A percentile compares a stretch with the other conserved stretches of the same genome.
Evolutionary conservation across 2,113 vertebrate species (phyloP).

Genomic region (Chlorodrepanis virens): DNA sequence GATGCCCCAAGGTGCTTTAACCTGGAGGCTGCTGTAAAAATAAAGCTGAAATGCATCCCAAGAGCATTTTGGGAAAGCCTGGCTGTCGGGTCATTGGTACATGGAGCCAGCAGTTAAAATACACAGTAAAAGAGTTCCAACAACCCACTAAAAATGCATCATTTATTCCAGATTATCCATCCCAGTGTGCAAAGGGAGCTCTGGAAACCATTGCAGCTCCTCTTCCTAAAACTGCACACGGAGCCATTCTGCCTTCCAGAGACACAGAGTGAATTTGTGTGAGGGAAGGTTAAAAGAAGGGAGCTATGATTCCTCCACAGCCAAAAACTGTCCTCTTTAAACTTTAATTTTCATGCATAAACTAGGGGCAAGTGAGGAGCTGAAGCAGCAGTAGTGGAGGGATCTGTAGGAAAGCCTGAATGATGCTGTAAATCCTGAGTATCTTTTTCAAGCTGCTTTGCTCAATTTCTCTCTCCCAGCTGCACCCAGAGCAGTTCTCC

Average conservation of each 20-base stretch:
- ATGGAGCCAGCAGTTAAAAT: not conserved
- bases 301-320: not conserved
- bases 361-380: not conserved
- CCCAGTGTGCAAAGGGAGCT: not conserved
- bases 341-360: not conserved
- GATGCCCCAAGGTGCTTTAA: not conserved
- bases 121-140: not conserved
- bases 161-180: not conserved
- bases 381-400: not conserved
- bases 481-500: not conserved
- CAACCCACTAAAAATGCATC: not conserved
- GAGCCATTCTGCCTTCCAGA: not conserved
- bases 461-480: not conserved
- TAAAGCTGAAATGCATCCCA: not conserved
- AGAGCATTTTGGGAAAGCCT: slow-evolving; percentile 2
- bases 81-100: not conserved
- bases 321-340: not conserved
- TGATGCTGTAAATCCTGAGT: not conserved
- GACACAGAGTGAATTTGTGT: not conserved
- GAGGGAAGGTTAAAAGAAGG: not conserved
- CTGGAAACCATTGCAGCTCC: not conserved
- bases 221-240: not conserved
- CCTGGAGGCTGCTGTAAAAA: slow-evolving; percentile 7
- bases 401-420: not conserved
- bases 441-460: not conserved